Evolutionary conservation across 1,140 invertebrate species (phyloP), one percentile per base, ranked within the genome.

Genomic region (Zaprionus tsacasi): DNA sequence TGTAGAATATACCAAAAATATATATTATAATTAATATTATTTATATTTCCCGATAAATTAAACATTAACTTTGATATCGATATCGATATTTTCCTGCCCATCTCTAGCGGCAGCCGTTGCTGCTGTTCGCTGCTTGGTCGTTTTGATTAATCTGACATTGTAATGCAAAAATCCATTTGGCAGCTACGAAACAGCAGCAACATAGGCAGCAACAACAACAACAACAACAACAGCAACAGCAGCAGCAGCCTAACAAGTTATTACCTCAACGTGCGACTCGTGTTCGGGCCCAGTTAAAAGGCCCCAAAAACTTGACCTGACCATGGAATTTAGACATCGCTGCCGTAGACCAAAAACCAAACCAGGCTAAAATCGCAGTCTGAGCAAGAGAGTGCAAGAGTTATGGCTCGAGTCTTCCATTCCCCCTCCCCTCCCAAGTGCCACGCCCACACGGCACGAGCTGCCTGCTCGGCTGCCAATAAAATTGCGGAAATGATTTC

Each of bases 61-160:
- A 21, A 21, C 21, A 21, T 21, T 30, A 0, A 30, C 27, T 1
- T 30, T 30, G 3, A 1, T 7, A 43, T 43, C 40, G n/a, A 43
- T 5, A 15, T 43, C 1, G n/a, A 43, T 43, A 15, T 21, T 43
- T 43, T 15, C 2, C 6, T 43, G 6, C 7, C 40, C 40, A 43
- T 43, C 40, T 2, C 40, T 43, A 43, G 40, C 2, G 15, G n/a
- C n/a, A 72, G 61, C 55, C 40, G 52, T 27, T 80, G 65, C 52
- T 80, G 73, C 65, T 83, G 70, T 79, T 43, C 79, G 68, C 48
- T 58, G 81, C 60, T 81, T 70, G 81, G 77, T 87, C 85, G 78
- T 88, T 89, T 89, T 89, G 85, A 89, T 89, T 89, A 89, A 89
- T 89, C 85, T 89, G 86, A 89, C 85, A 85, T 89, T 89, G 85